phyloP scores from a whole-genome alignment of 30 jellyfish, hydroid and myxozoan species.

The Aurelia coerulea region DNA sequence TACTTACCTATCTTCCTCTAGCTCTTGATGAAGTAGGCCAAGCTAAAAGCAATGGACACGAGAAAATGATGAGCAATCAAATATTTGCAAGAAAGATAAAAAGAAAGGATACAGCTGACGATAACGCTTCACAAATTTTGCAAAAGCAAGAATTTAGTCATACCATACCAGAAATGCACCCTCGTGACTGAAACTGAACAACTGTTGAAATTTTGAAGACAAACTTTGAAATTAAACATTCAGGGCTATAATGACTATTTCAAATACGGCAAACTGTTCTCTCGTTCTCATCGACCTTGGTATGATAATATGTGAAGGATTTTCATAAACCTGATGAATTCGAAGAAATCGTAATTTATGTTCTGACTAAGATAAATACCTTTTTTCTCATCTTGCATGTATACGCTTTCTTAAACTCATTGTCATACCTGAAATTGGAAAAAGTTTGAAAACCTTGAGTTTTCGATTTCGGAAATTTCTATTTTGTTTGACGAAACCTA shows the following conservation, averaged over 20 bases:
- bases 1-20: constrained; percentile 55
- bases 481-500: constrained; percentile 7
- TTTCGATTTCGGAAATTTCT: neutral
- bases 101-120: neutral
- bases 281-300: no score
- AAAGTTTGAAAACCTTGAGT: neutral
- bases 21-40: constrained; percentile 43
- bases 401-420: constrained; percentile 62
- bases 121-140: no score
- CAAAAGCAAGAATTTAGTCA: no score
- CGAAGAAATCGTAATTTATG: no score
- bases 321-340: no score
- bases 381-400: constrained; percentile 37
- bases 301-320: no score
- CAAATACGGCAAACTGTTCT: no score
- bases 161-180: no score
- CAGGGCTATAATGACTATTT: no score
- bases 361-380: constrained; percentile 11
- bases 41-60: constrained; percentile 25
- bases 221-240: no score
- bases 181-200: no score
- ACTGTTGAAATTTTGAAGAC: no score
- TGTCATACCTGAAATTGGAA: constrained; percentile 70
- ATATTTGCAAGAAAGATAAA: neutral
- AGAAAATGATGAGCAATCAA: neutral